Percentiles rank a stretch among this genome's conserved stretches.
Evolutionary conservation across 2,797 vertebrate genomes (phyloP).

Genomic region (Glossophaga mutica): DNA sequence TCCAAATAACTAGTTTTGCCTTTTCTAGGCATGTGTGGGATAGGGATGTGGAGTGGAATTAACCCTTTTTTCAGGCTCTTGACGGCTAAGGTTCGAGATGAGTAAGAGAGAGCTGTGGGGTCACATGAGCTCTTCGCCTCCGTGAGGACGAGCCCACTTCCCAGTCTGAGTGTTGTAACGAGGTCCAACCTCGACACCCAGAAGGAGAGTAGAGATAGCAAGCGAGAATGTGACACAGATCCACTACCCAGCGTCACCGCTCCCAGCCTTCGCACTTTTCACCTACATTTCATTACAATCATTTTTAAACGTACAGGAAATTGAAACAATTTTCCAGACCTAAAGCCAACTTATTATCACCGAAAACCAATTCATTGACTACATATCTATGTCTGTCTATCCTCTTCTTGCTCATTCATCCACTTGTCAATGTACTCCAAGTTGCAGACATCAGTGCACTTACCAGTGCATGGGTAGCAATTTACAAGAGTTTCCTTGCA

Average conservation of each 20-base stretch:
- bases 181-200: background rate
- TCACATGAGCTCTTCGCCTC: background rate
- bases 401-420: background rate
- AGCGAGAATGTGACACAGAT: background rate
- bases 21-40: background rate
- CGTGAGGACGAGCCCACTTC: background rate
- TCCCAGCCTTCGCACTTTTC: accelerated
- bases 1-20: background rate
- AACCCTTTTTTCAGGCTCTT: background rate
- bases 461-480: background rate
- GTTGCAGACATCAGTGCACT: background rate
- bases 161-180: background rate
- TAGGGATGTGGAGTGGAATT: background rate
- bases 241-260: background rate
- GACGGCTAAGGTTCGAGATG: background rate
- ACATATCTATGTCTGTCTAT: background rate
- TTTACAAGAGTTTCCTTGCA: background rate
- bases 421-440: background rate
- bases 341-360: background rate
- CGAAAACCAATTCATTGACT: background rate
- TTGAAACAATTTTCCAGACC: background rate
- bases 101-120: background rate
- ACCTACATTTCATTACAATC: background rate
- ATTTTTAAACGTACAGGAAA: background rate
- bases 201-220: background rate